A percentile compares a stretch with the other conserved stretches of the same genome.
phyloP scores from a whole-genome alignment of 53 echinoderm and acorn worm genomes.

The Astropecten irregularis region DNA sequence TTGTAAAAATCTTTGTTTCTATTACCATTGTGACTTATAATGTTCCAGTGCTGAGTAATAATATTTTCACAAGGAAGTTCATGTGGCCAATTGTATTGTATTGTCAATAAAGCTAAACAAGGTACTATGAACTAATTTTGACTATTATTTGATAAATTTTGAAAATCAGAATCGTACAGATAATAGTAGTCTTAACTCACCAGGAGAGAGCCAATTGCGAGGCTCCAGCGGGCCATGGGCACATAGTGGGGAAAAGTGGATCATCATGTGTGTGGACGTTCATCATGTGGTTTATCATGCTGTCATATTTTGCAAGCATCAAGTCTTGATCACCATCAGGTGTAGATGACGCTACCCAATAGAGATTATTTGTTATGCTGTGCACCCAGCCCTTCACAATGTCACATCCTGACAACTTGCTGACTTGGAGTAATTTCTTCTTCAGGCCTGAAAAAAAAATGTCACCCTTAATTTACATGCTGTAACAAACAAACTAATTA shows the following conservation, averaged over 20 bases:
- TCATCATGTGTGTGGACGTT: slow-evolving; percentile 33
- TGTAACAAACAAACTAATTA: background rate
- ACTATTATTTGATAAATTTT: too few relatives aligned
- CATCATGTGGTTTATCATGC: slow-evolving; percentile 1
- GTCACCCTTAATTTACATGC: too few relatives aligned
- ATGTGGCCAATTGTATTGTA: too few relatives aligned
- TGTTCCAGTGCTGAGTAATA: too few relatives aligned
- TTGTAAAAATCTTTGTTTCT: background rate
- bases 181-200: too few relatives aligned
- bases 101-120: too few relatives aligned
- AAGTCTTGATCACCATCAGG: slow-evolving; percentile 17
- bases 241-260: slow-evolving; percentile 12
- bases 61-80: too few relatives aligned
- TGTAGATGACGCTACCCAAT: too few relatives aligned
- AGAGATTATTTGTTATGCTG: slow-evolving; percentile 18
- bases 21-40: background rate
- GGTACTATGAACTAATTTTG: background rate
- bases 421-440: slow-evolving; percentile 7
- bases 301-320: slow-evolving; percentile 26
- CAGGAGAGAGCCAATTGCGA: slow-evolving; percentile 3
- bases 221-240: slow-evolving; percentile 6
- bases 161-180: too few relatives aligned
- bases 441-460: slow-evolving; percentile 16
- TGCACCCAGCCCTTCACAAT: background rate
- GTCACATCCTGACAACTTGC: slow-evolving; percentile 11